A percentile compares a stretch with the other conserved stretches of the same genome.
These are phyloP conservation scores for Herpailurus yagouaroundi DNA, from an alignment of 2,113 vertebrate genomes.

Conservation along the genomic window DNA sequence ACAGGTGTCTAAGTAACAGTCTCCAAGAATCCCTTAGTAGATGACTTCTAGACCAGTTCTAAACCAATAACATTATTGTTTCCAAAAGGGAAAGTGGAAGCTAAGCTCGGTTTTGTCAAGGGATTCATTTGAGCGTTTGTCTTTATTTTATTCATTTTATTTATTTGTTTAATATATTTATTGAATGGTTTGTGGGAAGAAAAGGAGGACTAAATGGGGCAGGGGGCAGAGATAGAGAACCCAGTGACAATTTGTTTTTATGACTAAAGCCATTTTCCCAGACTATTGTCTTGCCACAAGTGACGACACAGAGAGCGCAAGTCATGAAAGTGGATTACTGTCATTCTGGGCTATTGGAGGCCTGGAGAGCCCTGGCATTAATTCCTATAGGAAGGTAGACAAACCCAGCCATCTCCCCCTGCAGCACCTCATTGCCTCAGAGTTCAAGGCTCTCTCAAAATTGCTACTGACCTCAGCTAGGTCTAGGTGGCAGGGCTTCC, in stretches of 20 bases:
- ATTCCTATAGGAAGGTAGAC: conserved; percentile 87
- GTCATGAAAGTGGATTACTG: conserved; percentile 85
- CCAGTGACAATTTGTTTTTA: conserved; percentile 81
- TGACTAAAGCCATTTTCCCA: conserved; percentile 85
- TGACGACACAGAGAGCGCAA: conserved; percentile 85
- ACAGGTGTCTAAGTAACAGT: conserved; percentile 76
- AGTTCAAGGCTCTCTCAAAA: conserved; percentile 66
- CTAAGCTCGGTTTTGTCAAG: conserved; percentile 75
- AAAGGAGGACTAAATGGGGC: neutral
- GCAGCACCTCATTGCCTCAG: conserved; percentile 80
- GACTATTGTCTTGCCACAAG: conserved; percentile 82
- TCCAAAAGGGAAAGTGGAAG: conserved; percentile 76
- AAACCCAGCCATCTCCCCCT: conserved; percentile 77
- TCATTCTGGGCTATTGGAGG: conserved; percentile 78
- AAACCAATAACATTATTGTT: conserved; percentile 79
- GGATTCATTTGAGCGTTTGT: conserved; percentile 66
- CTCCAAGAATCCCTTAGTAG: conserved; percentile 79
- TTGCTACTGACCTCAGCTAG: conserved; percentile 59
- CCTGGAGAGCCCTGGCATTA: conserved; percentile 74
- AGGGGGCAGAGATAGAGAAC: conserved; percentile 27
- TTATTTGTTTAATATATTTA: too few species aligned
- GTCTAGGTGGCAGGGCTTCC: conserved; percentile 66
- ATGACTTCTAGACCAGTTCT: conserved; percentile 78
- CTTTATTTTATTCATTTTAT: conserved; percentile 69
- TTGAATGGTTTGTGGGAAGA: conserved; percentile 41